Evolutionary conservation across 2,113 vertebrate species (phyloP).

Genomic region (Helogale parvula): DNA sequence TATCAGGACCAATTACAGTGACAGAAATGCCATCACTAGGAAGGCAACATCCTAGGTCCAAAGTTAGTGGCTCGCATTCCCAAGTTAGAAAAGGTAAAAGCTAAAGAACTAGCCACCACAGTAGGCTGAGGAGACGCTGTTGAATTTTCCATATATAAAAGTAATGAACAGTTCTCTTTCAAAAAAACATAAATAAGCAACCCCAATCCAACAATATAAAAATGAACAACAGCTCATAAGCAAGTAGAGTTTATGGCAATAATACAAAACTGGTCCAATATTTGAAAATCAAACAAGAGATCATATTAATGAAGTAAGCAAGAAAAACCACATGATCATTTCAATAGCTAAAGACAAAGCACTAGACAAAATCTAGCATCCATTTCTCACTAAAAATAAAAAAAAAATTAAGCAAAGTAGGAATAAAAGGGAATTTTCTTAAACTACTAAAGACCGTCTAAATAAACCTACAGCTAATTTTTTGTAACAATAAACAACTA

Average conservation of each 20-base stretch:
- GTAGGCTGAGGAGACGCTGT: no score
- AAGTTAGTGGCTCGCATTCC: no score
- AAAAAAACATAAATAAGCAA: not conserved
- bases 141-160: no score
- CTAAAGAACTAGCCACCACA: no score
- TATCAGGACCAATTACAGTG: no score
- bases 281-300: constrained; percentile 16
- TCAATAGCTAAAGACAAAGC: not conserved
- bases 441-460: not conserved
- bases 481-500: not conserved
- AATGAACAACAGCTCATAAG: not conserved
- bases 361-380: not conserved
- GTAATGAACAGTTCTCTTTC: no score
- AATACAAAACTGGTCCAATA: not conserved
- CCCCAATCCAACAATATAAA: not conserved
- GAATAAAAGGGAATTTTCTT: not conserved
- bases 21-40: no score
- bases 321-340: not conserved
- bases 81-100: no score
- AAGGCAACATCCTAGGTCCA: no score
- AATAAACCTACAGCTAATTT: not conserved
- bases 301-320: not conserved
- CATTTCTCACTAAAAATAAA: not conserved
- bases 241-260: not conserved
- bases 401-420: not conserved